phyloP scores from a whole-genome alignment of 2,888 invertebrate species.

The Stenichneumon culpator region DNA sequence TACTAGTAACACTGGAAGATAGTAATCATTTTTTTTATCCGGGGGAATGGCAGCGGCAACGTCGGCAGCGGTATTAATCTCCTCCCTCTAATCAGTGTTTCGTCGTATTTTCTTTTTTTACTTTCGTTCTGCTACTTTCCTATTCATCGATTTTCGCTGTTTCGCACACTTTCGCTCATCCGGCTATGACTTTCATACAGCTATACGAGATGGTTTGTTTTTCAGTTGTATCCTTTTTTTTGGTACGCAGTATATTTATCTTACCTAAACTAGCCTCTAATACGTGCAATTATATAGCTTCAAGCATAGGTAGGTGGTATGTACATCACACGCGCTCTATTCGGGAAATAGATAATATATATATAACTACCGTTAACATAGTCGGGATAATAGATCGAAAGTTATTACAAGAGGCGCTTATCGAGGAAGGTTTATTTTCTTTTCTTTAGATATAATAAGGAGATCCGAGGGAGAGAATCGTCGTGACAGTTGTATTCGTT shows the following conservation, averaged over 20 bases:
- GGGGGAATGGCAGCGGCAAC: conserved; percentile 71
- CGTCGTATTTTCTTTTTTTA: conserved; percentile 23
- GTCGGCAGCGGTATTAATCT: conserved; percentile 70
- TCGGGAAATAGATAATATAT: conserved; percentile 36
- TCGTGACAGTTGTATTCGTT: conserved; percentile 37
- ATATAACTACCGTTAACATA: conserved; percentile 67
- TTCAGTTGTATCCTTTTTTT: conserved; percentile 54
- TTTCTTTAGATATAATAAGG: conserved; percentile 49
- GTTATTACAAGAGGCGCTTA: conserved; percentile 62
- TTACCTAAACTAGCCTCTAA: conserved; percentile 77
- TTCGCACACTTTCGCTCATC: conserved; percentile 68
- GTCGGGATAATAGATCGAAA: conserved; percentile 64
- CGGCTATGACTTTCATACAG: conserved; percentile 63
- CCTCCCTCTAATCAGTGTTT: conserved; percentile 69
- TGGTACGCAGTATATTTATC: conserved; percentile 73
- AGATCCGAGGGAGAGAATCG: conserved; percentile 28
- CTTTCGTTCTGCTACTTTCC: conserved; percentile 60
- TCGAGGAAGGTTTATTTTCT: conserved; percentile 39
- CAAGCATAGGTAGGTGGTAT: conserved; percentile 81
- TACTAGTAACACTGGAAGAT: conserved; percentile 84
- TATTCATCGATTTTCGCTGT: conserved; percentile 63
- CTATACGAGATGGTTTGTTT: conserved; percentile 13
- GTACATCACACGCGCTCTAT: conserved; percentile 80
- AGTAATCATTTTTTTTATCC: conserved; percentile 72
- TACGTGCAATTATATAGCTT: conserved; percentile 78